Percentiles rank a stretch among this genome's conserved stretches.
phyloP scores from a whole-genome alignment of 2,888 invertebrate species.

The Eumacrocentrus americanus region DNA sequence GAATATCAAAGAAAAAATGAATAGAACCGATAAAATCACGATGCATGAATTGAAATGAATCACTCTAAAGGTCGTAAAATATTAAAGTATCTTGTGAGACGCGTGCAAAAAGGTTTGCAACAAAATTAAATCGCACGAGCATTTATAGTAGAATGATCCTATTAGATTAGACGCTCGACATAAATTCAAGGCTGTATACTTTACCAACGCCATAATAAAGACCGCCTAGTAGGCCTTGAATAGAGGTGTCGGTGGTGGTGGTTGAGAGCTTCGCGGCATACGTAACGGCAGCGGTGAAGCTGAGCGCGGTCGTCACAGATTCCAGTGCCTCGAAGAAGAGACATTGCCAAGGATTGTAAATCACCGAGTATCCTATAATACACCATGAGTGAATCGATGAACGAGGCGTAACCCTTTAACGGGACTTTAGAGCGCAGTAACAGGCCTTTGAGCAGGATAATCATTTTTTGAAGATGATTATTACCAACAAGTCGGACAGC shows the following conservation, averaged over 20 bases:
- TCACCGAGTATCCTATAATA: conserved; percentile 74
- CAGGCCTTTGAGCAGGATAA: not conserved
- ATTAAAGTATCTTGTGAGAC: not conserved
- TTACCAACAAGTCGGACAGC: conserved; percentile 74
- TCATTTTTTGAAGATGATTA: conserved; percentile 30
- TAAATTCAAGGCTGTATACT: conserved; percentile 36
- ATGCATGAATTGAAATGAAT: not conserved
- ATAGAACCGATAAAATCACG: not conserved
- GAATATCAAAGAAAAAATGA: not conserved
- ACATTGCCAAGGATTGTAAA: conserved; percentile 78
- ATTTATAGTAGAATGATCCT: conserved; percentile 2
- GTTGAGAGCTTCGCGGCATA: conserved; percentile 78
- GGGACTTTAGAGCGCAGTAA: not conserved
- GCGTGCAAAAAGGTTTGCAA: not conserved
- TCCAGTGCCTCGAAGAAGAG: conserved; percentile 79
- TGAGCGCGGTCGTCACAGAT: conserved; percentile 76
- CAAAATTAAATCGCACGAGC: not conserved
- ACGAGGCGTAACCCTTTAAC: not conserved
- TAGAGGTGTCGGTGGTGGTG: conserved; percentile 75
- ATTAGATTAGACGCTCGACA: conserved; percentile 10
- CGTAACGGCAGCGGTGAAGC: conserved; percentile 79
- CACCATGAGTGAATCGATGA: conserved; percentile 20
- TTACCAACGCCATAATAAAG: conserved; percentile 81
- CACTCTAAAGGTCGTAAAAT: not conserved
- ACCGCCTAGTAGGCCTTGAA: conserved; percentile 79